A percentile compares a stretch with the other conserved stretches of the same genome.
These are phyloP conservation scores for Scaptomyza polygonia DNA, from an alignment of 2,888 invertebrate genomes.

Conservation along the genomic window DNA sequence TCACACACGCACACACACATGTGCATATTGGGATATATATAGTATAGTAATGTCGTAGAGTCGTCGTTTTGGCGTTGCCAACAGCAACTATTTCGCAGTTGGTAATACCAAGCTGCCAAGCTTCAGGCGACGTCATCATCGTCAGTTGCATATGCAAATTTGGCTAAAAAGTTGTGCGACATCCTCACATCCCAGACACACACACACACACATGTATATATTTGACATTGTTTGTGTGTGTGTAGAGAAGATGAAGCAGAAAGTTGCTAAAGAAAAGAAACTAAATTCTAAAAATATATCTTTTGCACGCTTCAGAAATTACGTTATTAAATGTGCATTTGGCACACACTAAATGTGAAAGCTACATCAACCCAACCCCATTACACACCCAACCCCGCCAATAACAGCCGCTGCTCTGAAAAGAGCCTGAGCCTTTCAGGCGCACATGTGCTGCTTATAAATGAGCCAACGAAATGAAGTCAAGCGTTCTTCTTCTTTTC, in stretches of 20 bases:
- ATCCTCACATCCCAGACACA: slow-evolving; percentile 42
- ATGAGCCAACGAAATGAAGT: slow-evolving; percentile 62
- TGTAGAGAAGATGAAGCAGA: slow-evolving; percentile 67
- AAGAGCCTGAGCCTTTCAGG: slow-evolving; percentile 51
- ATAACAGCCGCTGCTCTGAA: too few species aligned
- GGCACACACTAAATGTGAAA: slow-evolving; percentile 74
- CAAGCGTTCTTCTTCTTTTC: slow-evolving; percentile 31
- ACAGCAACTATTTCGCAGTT: slow-evolving; percentile 53
- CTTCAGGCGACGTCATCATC: slow-evolving; percentile 65
- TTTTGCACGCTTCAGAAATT: slow-evolving; percentile 78
- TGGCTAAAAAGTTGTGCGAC: slow-evolving; percentile 71
- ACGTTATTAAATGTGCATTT: slow-evolving; percentile 81
- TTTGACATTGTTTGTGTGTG: slow-evolving; percentile 42
- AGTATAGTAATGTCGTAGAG: slow-evolving; percentile 18
- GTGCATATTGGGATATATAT: background rate
- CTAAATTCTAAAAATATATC: slow-evolving; percentile 79
- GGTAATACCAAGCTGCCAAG: slow-evolving; percentile 38
- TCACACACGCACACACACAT: slow-evolving; percentile 10
- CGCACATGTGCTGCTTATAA: slow-evolving; percentile 72
- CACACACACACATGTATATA: slow-evolving; percentile 1
- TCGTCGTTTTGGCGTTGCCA: slow-evolving; percentile 40
- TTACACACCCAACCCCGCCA: too few species aligned
- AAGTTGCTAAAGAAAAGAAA: slow-evolving; percentile 58
- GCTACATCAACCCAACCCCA: slow-evolving; percentile 17
- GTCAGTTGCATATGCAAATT: slow-evolving; percentile 77